These are phyloP conservation scores for Cotesia typhae DNA, from an alignment of 1,140 invertebrate species.

Conservation along the genomic window DNA sequence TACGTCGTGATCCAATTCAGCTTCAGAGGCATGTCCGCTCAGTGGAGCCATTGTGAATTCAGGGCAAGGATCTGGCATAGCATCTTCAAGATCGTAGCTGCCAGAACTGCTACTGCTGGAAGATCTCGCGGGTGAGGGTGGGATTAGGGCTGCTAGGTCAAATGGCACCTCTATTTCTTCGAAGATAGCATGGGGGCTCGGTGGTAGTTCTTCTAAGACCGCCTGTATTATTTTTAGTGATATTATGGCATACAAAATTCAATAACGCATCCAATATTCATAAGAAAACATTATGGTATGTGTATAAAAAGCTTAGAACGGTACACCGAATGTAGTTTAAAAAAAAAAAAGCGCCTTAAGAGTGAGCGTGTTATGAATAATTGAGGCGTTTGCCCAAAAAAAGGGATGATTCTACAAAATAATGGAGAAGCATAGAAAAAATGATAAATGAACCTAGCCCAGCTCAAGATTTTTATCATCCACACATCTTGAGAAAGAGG, in stretches of 20 bases:
- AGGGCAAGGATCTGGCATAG: constrained; percentile 50
- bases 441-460: too few relatives aligned
- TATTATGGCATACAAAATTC: constrained; percentile 12
- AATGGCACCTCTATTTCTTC: constrained; percentile 54
- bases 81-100: constrained; percentile 64
- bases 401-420: too few relatives aligned
- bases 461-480: too few relatives aligned
- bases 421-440: too few relatives aligned
- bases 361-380: too few relatives aligned
- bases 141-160: constrained; percentile 46
- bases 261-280: constrained; percentile 20
- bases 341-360: background rate
- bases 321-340: background rate
- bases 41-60: constrained; percentile 49
- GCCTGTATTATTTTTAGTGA: constrained; percentile 45
- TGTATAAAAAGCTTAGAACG: background rate
- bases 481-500: background rate
- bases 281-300: background rate
- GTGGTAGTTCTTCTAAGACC: constrained; percentile 55
- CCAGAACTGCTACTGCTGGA: constrained; percentile 68
- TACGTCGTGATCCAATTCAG: constrained; percentile 57
- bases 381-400: too few relatives aligned
- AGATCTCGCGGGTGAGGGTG: constrained; percentile 54
- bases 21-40: constrained; percentile 49
- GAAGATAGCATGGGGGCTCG: constrained; percentile 56